Conservation (phyloP, 2,113 vertebrate genomes). For the Cyphomyrus discorhynchus region DNA sequence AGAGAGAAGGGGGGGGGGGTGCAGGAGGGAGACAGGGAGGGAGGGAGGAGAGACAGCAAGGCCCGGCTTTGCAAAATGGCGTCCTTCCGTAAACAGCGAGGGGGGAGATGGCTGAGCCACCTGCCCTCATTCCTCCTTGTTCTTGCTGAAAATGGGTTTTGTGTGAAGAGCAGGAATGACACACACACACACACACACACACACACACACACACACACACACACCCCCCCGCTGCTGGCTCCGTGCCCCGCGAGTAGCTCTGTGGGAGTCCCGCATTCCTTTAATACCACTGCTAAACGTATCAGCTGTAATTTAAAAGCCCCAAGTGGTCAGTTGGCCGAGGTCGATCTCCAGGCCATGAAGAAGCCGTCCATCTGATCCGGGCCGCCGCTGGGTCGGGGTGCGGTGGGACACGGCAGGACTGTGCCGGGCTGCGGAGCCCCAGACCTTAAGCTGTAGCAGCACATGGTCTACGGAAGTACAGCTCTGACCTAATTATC, state of each 20-base stretch:
- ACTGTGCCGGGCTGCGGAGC: neutral
- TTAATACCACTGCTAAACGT: neutral
- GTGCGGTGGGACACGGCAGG: neutral
- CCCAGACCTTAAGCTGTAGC: neutral
- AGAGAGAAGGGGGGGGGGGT: neutral
- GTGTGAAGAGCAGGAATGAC: neutral
- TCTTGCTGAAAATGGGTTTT: neutral
- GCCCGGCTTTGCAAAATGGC: slow-evolving; percentile 88
- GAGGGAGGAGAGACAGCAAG: slow-evolving; percentile 36
- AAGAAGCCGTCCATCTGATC: neutral
- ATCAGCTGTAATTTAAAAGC: slow-evolving; percentile 2
- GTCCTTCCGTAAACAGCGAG: slow-evolving; percentile 50
- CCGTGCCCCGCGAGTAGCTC: neutral
- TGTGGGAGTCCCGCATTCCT: neutral
- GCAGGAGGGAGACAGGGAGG: slow-evolving; percentile 17
- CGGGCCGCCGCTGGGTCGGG: neutral
- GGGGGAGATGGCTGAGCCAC: neutral
- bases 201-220: slow-evolving; percentile 27
- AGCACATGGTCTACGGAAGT: neutral
- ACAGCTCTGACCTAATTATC: neutral
- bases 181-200: slow-evolving; percentile 30
- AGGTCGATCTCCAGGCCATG: neutral
- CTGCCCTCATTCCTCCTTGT: neutral
- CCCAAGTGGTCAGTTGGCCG: neutral
- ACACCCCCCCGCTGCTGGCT: neutral